Conservation (phyloP, 2,888 invertebrate species). For the Tachystola acroxantha region DNA sequence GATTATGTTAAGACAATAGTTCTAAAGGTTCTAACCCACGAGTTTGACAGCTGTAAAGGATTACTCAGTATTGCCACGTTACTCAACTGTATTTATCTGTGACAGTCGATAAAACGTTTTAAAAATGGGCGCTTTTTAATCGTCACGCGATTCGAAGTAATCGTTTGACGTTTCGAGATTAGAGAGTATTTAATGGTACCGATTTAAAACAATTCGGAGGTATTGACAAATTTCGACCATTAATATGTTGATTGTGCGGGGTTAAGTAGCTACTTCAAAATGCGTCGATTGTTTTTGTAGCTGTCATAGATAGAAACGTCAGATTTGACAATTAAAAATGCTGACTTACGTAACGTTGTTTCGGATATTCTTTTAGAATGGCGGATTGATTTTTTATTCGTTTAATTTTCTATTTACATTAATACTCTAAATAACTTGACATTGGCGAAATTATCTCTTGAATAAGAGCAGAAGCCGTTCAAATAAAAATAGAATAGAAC, state of each 20-base stretch:
- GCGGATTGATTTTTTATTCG: too few species aligned
- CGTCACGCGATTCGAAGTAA: conserved; percentile 58
- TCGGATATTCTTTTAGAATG: too few species aligned
- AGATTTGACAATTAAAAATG: conserved; percentile 23
- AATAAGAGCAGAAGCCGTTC: too few species aligned
- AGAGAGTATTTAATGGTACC: conserved; percentile 51
- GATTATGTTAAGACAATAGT: too few species aligned
- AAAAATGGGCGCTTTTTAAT: conserved; percentile 67
- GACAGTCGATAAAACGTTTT: conserved; percentile 62
- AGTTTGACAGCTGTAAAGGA: conserved; percentile 16
- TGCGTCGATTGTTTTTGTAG: conserved; percentile 41
- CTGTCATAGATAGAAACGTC: conserved; percentile 29
- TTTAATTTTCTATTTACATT: too few species aligned
- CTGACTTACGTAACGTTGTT: conserved; percentile 7
- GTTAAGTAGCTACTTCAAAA: conserved; percentile 32
- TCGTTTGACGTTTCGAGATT: conserved; percentile 65
- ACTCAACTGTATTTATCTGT: conserved; percentile 27
- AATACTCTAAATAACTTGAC: too few species aligned
- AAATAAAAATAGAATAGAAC: too few species aligned
- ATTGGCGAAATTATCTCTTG: too few species aligned
- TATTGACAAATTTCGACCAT: conserved; percentile 67
- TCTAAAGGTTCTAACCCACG: conserved; percentile 10
- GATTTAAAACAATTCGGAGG: conserved; percentile 45
- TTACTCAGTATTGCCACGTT: conserved; percentile 17
- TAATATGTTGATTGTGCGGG: conserved; percentile 34